phyloP scores from a whole-genome alignment of 2,888 invertebrate species.

The Lepidochitona cinerea region DNA sequence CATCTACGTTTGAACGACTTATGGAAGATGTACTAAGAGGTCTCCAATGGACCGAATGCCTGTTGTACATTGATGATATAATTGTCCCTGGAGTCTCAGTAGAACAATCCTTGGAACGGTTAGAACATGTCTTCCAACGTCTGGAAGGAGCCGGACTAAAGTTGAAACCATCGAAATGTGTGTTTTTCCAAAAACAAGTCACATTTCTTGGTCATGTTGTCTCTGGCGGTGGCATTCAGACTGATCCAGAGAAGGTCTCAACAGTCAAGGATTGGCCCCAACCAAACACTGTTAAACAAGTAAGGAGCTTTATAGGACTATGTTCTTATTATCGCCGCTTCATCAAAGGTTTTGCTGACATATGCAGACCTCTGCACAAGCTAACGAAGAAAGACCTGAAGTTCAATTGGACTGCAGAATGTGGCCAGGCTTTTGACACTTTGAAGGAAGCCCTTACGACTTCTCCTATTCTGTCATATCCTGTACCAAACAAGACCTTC shows the following conservation, averaged over 20 bases:
- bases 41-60: too few species aligned
- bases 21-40: too few species aligned
- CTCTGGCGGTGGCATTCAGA: too few species aligned
- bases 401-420: not conserved
- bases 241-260: slow-evolving; percentile 8
- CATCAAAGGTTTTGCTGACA: not conserved
- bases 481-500: not conserved
- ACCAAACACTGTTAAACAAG: not conserved
- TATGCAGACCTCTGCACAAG: not conserved
- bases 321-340: not conserved
- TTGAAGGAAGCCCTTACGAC: not conserved
- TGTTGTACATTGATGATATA: too few species aligned
- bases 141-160: too few species aligned
- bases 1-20: too few species aligned
- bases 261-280: slow-evolving; percentile 1
- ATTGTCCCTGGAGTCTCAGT: too few species aligned
- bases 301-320: not conserved
- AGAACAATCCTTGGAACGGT: too few species aligned
- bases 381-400: not conserved
- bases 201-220: too few species aligned
- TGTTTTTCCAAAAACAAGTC: too few species aligned
- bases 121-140: too few species aligned
- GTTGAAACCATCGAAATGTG: too few species aligned
- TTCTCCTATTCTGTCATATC: not conserved
- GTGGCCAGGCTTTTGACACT: not conserved